Evolutionary conservation across 2,113 vertebrate genomes (phyloP), one percentile per base, ranked within the genome.

Genomic region (Petroica traversi): DNA sequence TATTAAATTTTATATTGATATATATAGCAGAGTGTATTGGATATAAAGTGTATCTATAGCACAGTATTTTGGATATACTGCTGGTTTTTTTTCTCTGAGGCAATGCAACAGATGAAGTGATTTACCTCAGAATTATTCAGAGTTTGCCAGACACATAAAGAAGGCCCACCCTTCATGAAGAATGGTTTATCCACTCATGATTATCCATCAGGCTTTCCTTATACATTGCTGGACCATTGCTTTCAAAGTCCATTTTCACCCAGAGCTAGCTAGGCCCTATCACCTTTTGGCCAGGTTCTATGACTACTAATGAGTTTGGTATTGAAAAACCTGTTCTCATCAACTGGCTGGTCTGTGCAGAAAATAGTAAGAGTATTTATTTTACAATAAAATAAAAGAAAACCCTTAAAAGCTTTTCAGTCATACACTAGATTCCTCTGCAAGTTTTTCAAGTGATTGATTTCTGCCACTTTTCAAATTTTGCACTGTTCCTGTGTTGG

Each of bases 81-180:
- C 66, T 36, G 25, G 1, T 86, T 86, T 91, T 66, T 36, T 46
- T 89, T 49, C 38, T n/a, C n/a, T n/a, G n/a, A 71, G 76, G 52
- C 26, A 26, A 36, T 71, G 38, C 76, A 63, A n/a, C 16, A 59
- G 49, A 62, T 76, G 14, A 76, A 72, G 71, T 82, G 34, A 66
- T 90, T 96, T 88, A 73, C 34, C 38, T 90, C 72, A 54, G 54
- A 92, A 83, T 88, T 88, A 73, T 62, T 90, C 33, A 38, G 49
- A 64, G 31, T 81, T 89, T 87, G 26, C 48, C 52, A 67, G 61
- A 28, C 49, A 40, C 18, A 8, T 29, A 40, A 52, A 29, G 63
- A 71, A n/a, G 23, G 38, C 75, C 63, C 25, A 46, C 46, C 40
- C 17, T 48, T 55, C 55, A 1, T 63, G 68, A 71, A 74, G 52